Base-by-base conservation (phyloP, 2,888 invertebrate species). In the Adelphocoris suturalis region DNA sequence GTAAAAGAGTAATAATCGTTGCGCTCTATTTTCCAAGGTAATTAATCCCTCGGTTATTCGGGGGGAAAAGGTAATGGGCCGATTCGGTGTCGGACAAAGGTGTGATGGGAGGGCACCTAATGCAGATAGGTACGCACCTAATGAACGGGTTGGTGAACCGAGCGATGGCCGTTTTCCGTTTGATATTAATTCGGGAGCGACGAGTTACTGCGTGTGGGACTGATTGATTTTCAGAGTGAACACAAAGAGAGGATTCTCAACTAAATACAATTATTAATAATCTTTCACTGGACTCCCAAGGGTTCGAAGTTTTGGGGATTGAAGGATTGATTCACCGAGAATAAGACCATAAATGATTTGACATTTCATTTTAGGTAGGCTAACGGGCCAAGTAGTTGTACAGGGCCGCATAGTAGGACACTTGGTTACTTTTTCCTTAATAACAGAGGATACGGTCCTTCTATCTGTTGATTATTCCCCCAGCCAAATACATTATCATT, bases 31-130 rank as follows among this genome's bases (percentile, higher is more conserved):
- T 68, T 68, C 23, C 68, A 23, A 3, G 23, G 68, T 68, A 23
- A 68, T 68, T 68, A 68, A 19, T 68, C 23, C 19, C 68, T 68
- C 23, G 23, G 23, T 37, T 23, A 23, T 68, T 23, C 68, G 27
- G 68, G 23, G 37, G 37, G 37, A 37, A 19, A 68, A 68, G 27
- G 23, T 68, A 68, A 68, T 68, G 68, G 27, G 68, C 23, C 68
- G 68, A 23, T 27, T 11, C 23, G 68, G 68, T 68, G 68, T 68
- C 23, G 68, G 68, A 68, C 68, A 68, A 68, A 68, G 68, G 68
- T 68, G 68, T 23, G 68, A 68, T 68, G 68, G 23, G 23, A n/a
- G 57, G 57, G 57, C 23, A 68, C 68, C 68, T 23, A 68, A 68
- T 12, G 61, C 37, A 37, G 37, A 37, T 37, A 37, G 37, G 37